A percentile compares a stretch with the other conserved stretches of the same genome.
These are phyloP conservation scores for Heptranchias perlo DNA, from an alignment of 2,113 vertebrate species.

Conservation along the genomic window DNA sequence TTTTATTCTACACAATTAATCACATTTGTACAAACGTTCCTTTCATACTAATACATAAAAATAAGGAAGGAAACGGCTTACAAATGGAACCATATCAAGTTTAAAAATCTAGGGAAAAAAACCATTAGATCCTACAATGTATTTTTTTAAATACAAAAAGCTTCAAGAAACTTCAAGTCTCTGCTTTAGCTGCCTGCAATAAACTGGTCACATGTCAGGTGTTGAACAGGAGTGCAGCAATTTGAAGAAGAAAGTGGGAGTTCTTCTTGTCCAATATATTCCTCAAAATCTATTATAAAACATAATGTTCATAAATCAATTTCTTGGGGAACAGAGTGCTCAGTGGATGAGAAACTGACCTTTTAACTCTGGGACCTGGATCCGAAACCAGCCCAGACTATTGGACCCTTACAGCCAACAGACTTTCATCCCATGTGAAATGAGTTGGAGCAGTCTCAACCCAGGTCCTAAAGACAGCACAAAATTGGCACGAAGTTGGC, in stretches of 20 bases:
- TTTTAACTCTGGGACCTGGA: background rate
- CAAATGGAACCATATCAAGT: background rate
- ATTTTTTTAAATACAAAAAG: background rate
- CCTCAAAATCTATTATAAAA: background rate
- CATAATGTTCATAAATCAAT: background rate
- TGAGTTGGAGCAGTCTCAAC: background rate
- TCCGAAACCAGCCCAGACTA: background rate
- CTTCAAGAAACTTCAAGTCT: slow-evolving; percentile 5
- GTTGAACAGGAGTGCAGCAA: background rate
- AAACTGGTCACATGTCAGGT: background rate
- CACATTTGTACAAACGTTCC: slow-evolving; percentile 18
- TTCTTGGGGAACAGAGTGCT: background rate
- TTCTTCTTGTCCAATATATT: background rate
- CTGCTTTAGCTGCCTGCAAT: background rate
- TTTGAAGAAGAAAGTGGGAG: background rate
- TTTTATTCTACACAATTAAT: slow-evolving; percentile 32
- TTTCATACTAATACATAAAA: slow-evolving; percentile 23
- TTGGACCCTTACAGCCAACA: no score
- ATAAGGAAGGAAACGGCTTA: background rate
- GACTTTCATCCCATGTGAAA: background rate
- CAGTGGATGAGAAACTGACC: background rate
- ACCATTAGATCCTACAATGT: background rate
- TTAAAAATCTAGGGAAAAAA: background rate
- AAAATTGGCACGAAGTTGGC: background rate
- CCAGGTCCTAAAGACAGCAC: background rate